Base-by-base conservation (phyloP, 2,113 vertebrate species). In the Candoia aspera region DNA sequence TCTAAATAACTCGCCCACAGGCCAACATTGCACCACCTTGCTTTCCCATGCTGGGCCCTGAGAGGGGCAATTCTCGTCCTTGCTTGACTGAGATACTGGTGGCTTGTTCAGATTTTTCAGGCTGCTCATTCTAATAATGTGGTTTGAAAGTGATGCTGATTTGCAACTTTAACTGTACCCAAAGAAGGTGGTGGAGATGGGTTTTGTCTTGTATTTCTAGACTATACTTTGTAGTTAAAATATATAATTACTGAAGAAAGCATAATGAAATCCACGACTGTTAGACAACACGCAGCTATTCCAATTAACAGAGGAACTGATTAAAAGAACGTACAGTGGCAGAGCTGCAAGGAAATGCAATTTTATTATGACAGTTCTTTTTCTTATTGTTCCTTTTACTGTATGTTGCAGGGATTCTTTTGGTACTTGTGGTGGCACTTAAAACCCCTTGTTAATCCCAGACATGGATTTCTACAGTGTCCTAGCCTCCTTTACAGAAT, bases 261-360 rank as follows among this genome's bases (percentile, higher is more conserved):
- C 89, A 95, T 95, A 96, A 96, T 95, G 94, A 95, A 97, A 95
- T 95, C 92, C 90, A 92, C 90, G 93, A 94, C 94, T 94, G 93
- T 92, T 94, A 94, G 96, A 93, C 91, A 96, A 96, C 94, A 96
- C 96, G 95, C 90, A 95, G 94, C 92, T 93, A 94, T 95, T 96
- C 94, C 94, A 97, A 96, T 97, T 97, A 96, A 94, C 94, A 90
- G 24, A 26, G 79, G 58, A 73, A 90, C 94, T 95, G 96, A 96
- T 97, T 96, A 95, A 53, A 96, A 95, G 92, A 96, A 96, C 95
- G 96, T 96, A 96, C 92, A 96, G 94, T 96, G 95, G 93, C 94
- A 96, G 95, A 95, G 93, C 95, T 62, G 68, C 54, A 96, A 93
- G 87, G 90, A 94, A 95, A 94, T 93, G 91, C 89, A 91, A 95